phyloP scores from a whole-genome alignment of 2,888 invertebrate genomes.

The Amiota mariae region DNA sequence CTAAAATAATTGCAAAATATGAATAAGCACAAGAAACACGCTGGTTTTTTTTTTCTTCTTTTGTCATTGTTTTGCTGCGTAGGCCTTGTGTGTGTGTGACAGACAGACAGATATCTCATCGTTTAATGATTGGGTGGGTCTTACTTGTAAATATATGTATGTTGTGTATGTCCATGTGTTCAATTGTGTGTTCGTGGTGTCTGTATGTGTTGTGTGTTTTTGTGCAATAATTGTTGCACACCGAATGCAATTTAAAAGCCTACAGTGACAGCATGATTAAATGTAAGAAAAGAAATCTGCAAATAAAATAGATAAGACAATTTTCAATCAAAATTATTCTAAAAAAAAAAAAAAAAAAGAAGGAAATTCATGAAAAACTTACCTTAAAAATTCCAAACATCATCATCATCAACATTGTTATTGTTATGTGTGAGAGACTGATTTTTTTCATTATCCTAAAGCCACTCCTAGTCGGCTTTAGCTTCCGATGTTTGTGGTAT shows the following conservation, averaged over 20 bases:
- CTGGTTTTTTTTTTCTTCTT: too few relatives aligned
- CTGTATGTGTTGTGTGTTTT: background rate
- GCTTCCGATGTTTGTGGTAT: constrained; percentile 54
- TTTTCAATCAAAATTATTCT: background rate
- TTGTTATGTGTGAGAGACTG: constrained; percentile 51
- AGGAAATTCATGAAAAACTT: background rate
- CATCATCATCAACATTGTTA: constrained; percentile 49
- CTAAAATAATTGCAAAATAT: too few relatives aligned
- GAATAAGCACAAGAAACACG: too few relatives aligned
- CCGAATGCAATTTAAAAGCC: constrained; percentile 20
- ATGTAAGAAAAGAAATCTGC: constrained; percentile 1
- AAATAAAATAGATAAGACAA: background rate
- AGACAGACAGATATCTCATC: background rate
- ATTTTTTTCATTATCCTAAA: constrained; percentile 54
- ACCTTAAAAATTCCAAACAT: constrained; percentile 52
- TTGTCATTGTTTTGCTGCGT: background rate
- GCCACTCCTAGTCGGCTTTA: constrained; percentile 65
- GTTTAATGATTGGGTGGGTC: too few relatives aligned
- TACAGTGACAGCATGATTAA: constrained; percentile 15
- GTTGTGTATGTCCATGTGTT: background rate
- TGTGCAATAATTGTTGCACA: constrained; percentile 1
- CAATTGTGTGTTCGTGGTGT: background rate
- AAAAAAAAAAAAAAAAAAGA: constrained; percentile 7
- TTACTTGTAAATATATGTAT: too few relatives aligned
- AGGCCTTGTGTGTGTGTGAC: constrained; percentile 1